phyloP scores from a whole-genome alignment of 2,113 vertebrate genomes.

The Psophia crepitans region DNA sequence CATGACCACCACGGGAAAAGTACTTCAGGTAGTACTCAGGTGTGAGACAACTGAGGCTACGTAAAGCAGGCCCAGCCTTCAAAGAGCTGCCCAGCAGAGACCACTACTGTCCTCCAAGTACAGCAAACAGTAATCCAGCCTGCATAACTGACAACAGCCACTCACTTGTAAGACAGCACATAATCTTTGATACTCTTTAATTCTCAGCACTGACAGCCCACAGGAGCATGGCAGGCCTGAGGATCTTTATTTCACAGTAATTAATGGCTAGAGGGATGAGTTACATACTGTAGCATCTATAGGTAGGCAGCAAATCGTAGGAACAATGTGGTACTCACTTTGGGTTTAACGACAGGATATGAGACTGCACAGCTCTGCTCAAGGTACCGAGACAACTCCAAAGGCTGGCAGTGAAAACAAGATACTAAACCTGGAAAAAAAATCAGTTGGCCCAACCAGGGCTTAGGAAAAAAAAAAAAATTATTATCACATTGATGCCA shows the following conservation, averaged over 20 bases:
- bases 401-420: not conserved
- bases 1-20: not conserved
- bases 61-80: not conserved
- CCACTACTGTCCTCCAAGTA: not conserved
- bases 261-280: not conserved
- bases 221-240: not conserved
- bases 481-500: not conserved
- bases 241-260: constrained; percentile 55
- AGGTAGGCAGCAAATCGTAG: constrained; percentile 1
- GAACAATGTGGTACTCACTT: not conserved
- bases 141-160: not conserved
- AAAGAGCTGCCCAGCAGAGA: not conserved
- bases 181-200: not conserved
- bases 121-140: not conserved
- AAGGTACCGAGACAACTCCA: not conserved
- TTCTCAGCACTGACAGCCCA: not conserved
- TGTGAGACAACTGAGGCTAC: not conserved
- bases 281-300: not conserved
- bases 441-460: not conserved
- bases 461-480: not conserved
- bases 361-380: not conserved
- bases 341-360: not conserved
- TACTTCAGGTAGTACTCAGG: not conserved
- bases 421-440: constrained; percentile 8
- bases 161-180: not conserved